A percentile compares a stretch with the other conserved stretches of the same genome.
phyloP scores from a whole-genome alignment of 92 coral and sea anemone species.

The Phenganax subtilis region DNA sequence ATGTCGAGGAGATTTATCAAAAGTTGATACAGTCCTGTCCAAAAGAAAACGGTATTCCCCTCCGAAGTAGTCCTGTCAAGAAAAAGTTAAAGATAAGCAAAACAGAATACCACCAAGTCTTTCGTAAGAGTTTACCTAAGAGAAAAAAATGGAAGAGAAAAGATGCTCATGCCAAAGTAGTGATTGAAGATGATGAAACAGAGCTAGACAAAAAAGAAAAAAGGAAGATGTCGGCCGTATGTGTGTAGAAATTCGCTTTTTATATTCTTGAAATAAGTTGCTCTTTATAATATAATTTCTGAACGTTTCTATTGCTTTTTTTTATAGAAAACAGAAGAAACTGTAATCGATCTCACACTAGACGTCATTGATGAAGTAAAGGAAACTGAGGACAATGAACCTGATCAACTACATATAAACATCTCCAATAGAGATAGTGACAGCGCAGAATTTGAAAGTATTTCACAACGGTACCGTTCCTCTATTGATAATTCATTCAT shows the following conservation, averaged over 20 bases:
- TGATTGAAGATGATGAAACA: background rate
- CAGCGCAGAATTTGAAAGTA: background rate
- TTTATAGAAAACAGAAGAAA: constrained; percentile 33
- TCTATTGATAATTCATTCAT: background rate
- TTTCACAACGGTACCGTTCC: background rate
- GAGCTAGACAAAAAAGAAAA: background rate
- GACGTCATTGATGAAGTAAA: background rate
- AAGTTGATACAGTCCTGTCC: background rate
- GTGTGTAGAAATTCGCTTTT: background rate
- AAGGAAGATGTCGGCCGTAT: background rate
- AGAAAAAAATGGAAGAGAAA: background rate
- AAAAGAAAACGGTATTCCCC: background rate
- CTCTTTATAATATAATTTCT: background rate
- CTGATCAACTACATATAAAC: background rate
- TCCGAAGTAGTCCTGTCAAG: background rate
- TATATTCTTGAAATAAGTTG: background rate
- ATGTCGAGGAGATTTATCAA: background rate
- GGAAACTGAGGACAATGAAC: background rate
- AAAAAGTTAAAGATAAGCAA: background rate
- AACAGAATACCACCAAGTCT: constrained; percentile 4
- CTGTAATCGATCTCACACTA: constrained; percentile 11
- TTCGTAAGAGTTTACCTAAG: background rate
- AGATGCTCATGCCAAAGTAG: background rate
- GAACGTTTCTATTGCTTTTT: background rate
- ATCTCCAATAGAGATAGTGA: background rate